Evolutionary conservation across 2,797 vertebrate species (phyloP), one percentile per base, ranked within the genome.

Genomic region (Monodelphis domestica): DNA sequence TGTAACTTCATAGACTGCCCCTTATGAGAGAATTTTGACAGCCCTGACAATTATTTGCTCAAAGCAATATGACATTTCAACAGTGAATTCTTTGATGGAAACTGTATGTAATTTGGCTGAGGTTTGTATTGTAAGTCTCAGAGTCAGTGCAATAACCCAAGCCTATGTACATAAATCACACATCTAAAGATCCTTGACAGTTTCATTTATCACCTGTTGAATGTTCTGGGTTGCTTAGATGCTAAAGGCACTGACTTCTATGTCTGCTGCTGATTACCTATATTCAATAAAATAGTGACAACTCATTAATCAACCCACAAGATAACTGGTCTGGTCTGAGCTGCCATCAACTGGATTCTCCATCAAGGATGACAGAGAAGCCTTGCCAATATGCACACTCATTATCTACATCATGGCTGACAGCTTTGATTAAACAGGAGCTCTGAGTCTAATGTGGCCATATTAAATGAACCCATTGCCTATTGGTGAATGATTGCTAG

Each of bases 231-330:
- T 93, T 95, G 52, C 91, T 92, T 89, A 96, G 92, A 92, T 96
- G 95, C 90, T 96, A 97, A 54, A 90, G 92, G 93, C 38, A 59
- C 70, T 91, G 91, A 96, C 94, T 94, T 90, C 53, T 96, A 96
- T 70, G 90, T 28, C 70, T 94, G 70, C 54, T 92, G 94, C 95
- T 92, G 94, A 96, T 96, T 93, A 95, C 93, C 91, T 95, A 78
- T 21, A 96, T 91, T 94, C 94, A 97, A 94, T 95, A 94, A 97
- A 97, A 97, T 4, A 89, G 91, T 96, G 96, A 97, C 53, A 97
- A 93, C 29, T 95, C 95, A 97, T 98, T 95, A 96, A 97, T 97
- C 93, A 97, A 93, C 87, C 89, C 91, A 95, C 90, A 50, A 70
- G 95, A 95, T 7, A 95, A 96, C 21, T 89, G 87, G 28, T 95